phyloP scores from a whole-genome alignment of 2,113 vertebrate species.

The Grammomys dolichurus region DNA sequence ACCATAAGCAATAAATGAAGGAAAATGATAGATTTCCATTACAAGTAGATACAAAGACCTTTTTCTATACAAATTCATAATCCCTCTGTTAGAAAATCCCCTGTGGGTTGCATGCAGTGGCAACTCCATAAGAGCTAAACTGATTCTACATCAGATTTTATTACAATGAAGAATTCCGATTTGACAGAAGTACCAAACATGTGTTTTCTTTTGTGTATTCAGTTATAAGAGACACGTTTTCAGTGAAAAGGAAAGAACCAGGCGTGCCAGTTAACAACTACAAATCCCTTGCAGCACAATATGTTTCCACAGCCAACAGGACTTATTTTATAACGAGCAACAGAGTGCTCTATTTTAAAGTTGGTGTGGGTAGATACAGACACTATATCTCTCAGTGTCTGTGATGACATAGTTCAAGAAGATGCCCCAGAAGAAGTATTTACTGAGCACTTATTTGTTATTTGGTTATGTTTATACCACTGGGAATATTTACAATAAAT shows the following conservation, averaged over 20 bases:
- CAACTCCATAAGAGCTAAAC: not conserved
- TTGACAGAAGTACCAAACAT: not conserved
- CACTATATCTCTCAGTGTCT: not conserved
- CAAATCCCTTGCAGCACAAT: not conserved
- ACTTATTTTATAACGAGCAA: not conserved
- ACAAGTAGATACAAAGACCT: not conserved
- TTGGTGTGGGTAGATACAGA: not conserved
- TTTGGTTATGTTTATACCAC: not conserved
- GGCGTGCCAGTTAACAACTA: not conserved
- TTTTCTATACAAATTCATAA: not conserved
- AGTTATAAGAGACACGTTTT: not conserved
- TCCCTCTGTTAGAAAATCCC: not conserved
- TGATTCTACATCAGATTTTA: conserved; percentile 31
- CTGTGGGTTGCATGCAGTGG: not conserved
- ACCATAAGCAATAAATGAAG: not conserved
- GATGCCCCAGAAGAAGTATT: not conserved
- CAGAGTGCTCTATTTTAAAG: not conserved
- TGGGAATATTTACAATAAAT: not conserved
- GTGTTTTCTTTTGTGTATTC: not conserved
- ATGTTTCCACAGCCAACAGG: not conserved
- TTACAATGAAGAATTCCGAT: not conserved
- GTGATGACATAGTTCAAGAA: not conserved
- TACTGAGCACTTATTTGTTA: not conserved
- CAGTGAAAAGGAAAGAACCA: not conserved
- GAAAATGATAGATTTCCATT: conserved; percentile 6